Conservation (phyloP, 2,113 vertebrate genomes). For the Ginglymostoma cirratum region DNA sequence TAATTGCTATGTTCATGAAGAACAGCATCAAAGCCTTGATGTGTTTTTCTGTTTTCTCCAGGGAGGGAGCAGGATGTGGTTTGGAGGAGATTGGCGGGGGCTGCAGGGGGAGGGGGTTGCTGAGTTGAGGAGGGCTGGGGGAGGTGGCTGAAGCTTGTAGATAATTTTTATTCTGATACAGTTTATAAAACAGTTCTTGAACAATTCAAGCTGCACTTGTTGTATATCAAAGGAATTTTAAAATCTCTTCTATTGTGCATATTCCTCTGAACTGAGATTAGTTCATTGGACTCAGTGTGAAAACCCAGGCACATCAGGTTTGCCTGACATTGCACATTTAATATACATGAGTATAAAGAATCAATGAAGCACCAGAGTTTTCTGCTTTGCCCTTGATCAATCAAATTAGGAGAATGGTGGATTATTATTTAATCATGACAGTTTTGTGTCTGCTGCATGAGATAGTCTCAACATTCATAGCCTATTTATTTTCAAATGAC, state of each 20-base stretch:
- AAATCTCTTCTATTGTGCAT: conserved; percentile 49
- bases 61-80: conserved; percentile 43
- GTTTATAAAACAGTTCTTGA: conserved; percentile 55
- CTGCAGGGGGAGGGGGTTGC: conserved; percentile 34
- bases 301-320: conserved; percentile 58
- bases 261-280: conserved; percentile 62
- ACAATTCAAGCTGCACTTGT: conserved; percentile 59
- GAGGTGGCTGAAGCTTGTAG: conserved; percentile 41
- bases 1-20: conserved; percentile 62
- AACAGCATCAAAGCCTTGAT: conserved; percentile 53
- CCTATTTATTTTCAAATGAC: not conserved
- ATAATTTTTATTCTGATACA: conserved; percentile 61
- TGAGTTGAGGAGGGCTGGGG: not conserved
- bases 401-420: conserved; percentile 60
- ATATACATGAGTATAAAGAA: conserved; percentile 49
- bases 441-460: conserved; percentile 54
- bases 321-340: conserved; percentile 2
- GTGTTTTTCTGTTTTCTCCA: conserved; percentile 51
- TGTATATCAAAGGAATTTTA: conserved; percentile 52
- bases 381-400: conserved; percentile 65
- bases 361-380: conserved; percentile 63
- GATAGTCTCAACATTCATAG: conserved; percentile 40
- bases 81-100: not conserved
- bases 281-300: conserved; percentile 59
- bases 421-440: conserved; percentile 63